A percentile compares a stretch with the other conserved stretches of the same genome.
phyloP scores from a whole-genome alignment of 2,113 vertebrate species.

The Chiloscyllium plagiosum region DNA sequence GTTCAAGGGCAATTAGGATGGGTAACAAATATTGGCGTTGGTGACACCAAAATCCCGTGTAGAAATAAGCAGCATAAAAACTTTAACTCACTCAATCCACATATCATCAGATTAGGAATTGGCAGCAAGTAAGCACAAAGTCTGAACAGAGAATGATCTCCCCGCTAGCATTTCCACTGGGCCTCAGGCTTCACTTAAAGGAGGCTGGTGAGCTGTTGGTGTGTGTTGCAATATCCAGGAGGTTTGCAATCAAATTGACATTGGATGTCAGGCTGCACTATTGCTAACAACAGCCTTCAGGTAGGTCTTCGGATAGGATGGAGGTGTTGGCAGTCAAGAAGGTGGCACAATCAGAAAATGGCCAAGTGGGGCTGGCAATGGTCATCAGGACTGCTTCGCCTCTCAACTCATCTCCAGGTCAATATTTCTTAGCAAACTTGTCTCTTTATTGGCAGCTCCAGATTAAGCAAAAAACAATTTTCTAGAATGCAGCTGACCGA shows the following conservation, averaged over 20 bases:
- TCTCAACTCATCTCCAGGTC: background rate
- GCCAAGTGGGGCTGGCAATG: background rate
- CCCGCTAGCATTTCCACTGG: background rate
- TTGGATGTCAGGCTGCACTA: background rate
- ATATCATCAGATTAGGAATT: background rate
- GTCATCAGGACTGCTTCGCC: background rate
- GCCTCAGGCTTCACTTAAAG: background rate
- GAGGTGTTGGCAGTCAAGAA: background rate
- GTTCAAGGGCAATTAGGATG: too few species aligned
- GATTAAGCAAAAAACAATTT: background rate
- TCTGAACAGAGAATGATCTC: background rate
- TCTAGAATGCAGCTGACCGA: background rate
- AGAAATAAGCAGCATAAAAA: too few species aligned
- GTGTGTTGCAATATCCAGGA: background rate
- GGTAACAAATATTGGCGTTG: too few species aligned
- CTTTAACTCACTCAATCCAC: background rate
- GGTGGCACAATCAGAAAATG: background rate
- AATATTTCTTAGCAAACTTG: background rate
- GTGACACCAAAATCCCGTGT: too few species aligned
- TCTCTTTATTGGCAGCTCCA: too few species aligned
- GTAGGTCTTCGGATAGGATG: too few species aligned
- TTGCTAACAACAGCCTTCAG: background rate
- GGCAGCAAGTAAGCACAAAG: background rate
- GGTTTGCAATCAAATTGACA: background rate
- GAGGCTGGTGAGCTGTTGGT: background rate